phyloP scores from a whole-genome alignment of 2,888 invertebrate species.

The Pediacus dermestoides region DNA sequence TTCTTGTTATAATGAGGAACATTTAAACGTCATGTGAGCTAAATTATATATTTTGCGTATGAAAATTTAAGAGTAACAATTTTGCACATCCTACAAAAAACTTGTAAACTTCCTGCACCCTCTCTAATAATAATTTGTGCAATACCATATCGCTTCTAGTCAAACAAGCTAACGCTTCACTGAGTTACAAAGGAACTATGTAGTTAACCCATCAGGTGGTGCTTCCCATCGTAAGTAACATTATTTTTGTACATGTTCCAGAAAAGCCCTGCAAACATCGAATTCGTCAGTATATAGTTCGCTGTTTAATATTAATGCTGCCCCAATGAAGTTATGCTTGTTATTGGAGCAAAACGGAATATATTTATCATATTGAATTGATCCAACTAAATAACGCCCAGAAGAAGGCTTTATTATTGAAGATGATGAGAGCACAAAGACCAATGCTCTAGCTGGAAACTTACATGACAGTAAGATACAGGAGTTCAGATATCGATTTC shows the following conservation, averaged over 20 bases:
- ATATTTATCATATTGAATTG: conserved; percentile 15
- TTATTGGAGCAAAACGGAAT: conserved; percentile 8
- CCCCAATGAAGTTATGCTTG: conserved; percentile 46
- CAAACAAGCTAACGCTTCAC: too few relatives aligned
- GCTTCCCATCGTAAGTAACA: too few relatives aligned
- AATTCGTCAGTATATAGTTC: conserved; percentile 43
- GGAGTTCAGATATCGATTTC: not conserved
- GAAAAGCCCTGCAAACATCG: conserved; percentile 6
- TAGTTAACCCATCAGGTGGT: too few relatives aligned
- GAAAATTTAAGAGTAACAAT: too few relatives aligned
- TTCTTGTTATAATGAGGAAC: too few relatives aligned
- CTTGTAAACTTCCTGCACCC: too few relatives aligned
- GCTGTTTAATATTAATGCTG: conserved; percentile 46
- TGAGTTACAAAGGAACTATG: too few relatives aligned
- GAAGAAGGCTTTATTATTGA: conserved; percentile 14
- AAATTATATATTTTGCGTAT: too few relatives aligned
- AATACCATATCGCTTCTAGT: too few relatives aligned
- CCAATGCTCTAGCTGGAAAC: conserved; percentile 15
- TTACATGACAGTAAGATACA: conserved; percentile 13
- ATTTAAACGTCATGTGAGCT: too few relatives aligned
- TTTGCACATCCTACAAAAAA: too few relatives aligned
- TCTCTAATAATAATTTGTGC: too few relatives aligned
- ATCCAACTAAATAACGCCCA: not conserved
- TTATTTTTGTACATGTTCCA: not conserved
- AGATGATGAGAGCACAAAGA: conserved; percentile 18